Base-by-base conservation (phyloP, 1,140 invertebrate species). In the Carposina sasakii region DNA sequence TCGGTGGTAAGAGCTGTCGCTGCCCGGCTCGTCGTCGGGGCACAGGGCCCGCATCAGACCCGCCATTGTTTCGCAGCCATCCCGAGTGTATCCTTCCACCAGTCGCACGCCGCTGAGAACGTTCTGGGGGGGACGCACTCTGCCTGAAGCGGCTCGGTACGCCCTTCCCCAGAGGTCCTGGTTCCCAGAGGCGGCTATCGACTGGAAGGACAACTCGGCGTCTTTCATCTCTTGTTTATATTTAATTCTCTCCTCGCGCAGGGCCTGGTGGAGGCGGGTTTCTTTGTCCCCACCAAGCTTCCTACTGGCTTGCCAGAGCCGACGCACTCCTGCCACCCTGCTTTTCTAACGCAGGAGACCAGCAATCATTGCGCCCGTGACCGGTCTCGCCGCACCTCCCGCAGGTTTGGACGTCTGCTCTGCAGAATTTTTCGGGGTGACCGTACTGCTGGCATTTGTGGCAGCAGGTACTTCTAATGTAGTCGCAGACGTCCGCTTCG, bases 381-480 rank as follows among this genome's bases (percentile, higher is more conserved):
- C 50, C 60, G 0, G 12, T 24, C 1, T 2, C 51, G 0, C 53
- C 60, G 21, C 56, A 63, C 20, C 54, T 56, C 1, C 36, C 48
- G 17, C 56, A 63, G 9, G 41, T 49, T 1, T n/a, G 0, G 0
- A 33, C 40, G 2, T 23, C 16, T 1, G 54, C 44, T 20, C 50
- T 22, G 16, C 62, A 58, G 16, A 30, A 54, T 20, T 54, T 54
- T 9, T 54, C 54, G 0, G 43, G n/a, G n/a, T n/a, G n/a, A 0
- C 57, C 57, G 8, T 48, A 55, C 3, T 40, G 28, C 23, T 54
- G 46, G 28, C 61, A 63, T 23, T 53, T 54, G 12, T 15, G 42
- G 28, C 56, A 63, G 19, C 60, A 63, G 10, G 53, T 52, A 0
- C 54, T 53, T 0, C 39, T 20, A 0, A 59, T n/a, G 12, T 41